Evolutionary conservation across 2,888 invertebrate species (phyloP).

Genomic region (Tenthredo amoena): DNA sequence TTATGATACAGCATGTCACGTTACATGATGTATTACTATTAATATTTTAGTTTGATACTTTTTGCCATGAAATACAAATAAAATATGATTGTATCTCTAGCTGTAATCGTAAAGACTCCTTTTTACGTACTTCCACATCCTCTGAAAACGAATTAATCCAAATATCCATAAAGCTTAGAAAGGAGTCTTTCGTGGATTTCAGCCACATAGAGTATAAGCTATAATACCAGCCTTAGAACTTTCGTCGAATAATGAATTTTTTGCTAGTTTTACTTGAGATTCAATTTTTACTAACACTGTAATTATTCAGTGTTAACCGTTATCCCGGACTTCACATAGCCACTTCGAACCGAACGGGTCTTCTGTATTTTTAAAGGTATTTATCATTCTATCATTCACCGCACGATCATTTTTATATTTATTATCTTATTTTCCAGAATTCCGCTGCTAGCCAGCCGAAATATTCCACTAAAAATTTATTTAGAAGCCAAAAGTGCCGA

Average conservation of each 20-base stretch:
- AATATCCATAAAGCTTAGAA: not conserved
- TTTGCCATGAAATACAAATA: slow-evolving; percentile 29
- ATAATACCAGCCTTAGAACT: not conserved
- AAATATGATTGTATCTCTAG: slow-evolving; percentile 13
- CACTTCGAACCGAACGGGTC: slow-evolving; percentile 3
- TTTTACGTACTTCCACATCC: not conserved
- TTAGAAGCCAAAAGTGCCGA: not conserved
- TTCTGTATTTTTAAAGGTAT: not conserved
- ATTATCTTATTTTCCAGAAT: not conserved
- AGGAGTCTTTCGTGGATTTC: not conserved
- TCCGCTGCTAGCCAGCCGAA: not conserved
- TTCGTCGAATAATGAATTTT: not conserved
- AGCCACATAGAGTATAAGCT: not conserved
- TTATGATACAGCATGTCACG: not conserved
- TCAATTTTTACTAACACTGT: not conserved
- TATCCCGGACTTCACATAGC: not conserved
- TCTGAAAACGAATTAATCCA: not conserved
- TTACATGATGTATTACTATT: slow-evolving; percentile 16
- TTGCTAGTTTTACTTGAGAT: not conserved
- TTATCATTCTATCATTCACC: not conserved
- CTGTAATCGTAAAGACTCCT: not conserved
- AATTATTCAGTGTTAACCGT: slow-evolving; percentile 1
- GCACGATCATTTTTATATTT: not conserved
- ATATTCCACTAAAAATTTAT: not conserved
- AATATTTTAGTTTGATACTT: slow-evolving; percentile 9